phyloP scores from a whole-genome alignment of 2,113 vertebrate species.

The Crotalus horridus region DNA sequence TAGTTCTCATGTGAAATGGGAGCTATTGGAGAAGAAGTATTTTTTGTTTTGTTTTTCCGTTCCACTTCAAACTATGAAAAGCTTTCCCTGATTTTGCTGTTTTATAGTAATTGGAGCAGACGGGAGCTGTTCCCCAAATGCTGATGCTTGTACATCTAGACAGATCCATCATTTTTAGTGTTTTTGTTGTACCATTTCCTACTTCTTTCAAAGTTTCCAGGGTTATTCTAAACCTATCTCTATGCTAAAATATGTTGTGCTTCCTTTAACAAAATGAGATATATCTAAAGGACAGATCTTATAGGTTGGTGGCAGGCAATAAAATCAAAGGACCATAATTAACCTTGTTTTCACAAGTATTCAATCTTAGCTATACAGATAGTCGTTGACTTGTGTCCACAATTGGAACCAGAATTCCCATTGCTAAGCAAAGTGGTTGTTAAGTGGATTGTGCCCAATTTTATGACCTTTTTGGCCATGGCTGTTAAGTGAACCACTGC shows the following conservation, averaged over 20 bases:
- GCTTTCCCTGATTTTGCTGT: slow-evolving; percentile 6
- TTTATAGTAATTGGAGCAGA: background rate
- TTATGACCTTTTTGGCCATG: background rate
- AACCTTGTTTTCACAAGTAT: background rate
- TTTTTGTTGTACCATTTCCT: background rate
- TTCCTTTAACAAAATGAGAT: background rate
- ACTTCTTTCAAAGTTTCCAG: background rate
- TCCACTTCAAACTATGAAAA: background rate
- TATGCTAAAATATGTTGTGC: background rate
- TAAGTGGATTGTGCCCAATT: background rate
- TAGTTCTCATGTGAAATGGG: background rate
- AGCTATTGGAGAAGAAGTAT: background rate
- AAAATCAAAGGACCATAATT: background rate
- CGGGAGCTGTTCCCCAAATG: background rate
- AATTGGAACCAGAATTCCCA: background rate
- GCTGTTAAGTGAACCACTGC: background rate
- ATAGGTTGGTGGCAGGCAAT: background rate
- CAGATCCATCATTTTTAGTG: background rate
- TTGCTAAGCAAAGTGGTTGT: background rate
- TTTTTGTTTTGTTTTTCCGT: background rate
- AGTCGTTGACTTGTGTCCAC: background rate
- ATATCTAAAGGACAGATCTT: background rate
- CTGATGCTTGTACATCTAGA: background rate
- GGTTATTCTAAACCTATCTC: background rate
- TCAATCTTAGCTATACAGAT: background rate